Conservation (phyloP, 2,888 invertebrate species). For the Dolomedes plantarius region DNA sequence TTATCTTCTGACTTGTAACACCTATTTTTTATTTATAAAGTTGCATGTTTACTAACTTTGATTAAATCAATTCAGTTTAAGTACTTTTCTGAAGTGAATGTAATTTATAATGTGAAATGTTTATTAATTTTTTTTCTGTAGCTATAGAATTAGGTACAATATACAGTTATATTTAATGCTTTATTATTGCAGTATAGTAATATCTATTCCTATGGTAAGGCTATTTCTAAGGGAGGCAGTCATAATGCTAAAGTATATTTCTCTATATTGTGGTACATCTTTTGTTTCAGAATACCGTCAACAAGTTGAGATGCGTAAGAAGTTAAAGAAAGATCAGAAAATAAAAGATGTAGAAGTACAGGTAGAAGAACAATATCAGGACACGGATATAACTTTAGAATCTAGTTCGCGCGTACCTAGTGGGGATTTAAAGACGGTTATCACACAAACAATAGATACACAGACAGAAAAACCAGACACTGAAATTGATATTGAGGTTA, state of each 20-base stretch:
- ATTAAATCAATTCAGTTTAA: too few relatives aligned
- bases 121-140: too few relatives aligned
- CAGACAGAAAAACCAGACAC: conserved; percentile 33
- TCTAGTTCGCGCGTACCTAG: not conserved
- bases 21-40: too few relatives aligned
- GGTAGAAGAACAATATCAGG: conserved; percentile 35
- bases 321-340: conserved; percentile 23
- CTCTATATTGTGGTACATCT: conserved; percentile 25
- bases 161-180: too few relatives aligned
- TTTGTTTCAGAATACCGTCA: conserved; percentile 45
- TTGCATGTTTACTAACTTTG: too few relatives aligned
- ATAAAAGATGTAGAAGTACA: not conserved
- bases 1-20: too few relatives aligned
- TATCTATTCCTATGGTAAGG: too few relatives aligned
- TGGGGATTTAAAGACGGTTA: conserved; percentile 42
- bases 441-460: conserved; percentile 30
- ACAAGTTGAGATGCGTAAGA: conserved; percentile 25
- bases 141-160: too few relatives aligned
- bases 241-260: conserved; percentile 22
- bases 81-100: too few relatives aligned
- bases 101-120: too few relatives aligned
- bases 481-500: conserved; percentile 39
- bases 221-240: conserved; percentile 52
- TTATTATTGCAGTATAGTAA: too few relatives aligned
- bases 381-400: conserved; percentile 21